Evolutionary conservation across 2,888 invertebrate genomes (phyloP).

Genomic region (Acrocyrtus sp.): DNA sequence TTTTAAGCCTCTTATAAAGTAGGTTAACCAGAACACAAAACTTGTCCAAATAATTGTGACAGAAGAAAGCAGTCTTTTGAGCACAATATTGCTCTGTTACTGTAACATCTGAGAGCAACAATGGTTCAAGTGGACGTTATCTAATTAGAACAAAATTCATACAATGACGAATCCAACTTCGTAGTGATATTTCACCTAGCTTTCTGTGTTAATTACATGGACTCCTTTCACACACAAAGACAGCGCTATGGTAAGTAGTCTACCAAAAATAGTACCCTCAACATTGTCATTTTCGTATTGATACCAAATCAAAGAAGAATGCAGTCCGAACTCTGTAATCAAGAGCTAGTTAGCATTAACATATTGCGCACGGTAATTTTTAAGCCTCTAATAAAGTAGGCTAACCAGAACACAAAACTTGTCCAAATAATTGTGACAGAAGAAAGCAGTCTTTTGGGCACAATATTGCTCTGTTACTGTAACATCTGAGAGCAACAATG

Average conservation of each 20-base stretch:
- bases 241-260: conserved; percentile 25
- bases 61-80: background rate
- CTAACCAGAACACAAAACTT: background rate
- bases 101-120: no score
- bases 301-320: background rate
- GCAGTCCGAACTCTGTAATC: background rate
- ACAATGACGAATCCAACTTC: no score
- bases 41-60: conserved; percentile 1
- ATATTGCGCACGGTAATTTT: background rate
- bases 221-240: conserved; percentile 23
- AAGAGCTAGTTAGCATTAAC: background rate
- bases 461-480: no score
- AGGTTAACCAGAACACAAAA: background rate
- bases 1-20: no score
- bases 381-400: background rate
- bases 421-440: background rate
- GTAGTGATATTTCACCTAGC: background rate
- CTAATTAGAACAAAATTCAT: no score
- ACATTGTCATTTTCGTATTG: background rate
- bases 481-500: no score
- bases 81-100: no score
- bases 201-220: background rate
- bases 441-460: no score
- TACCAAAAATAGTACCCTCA: background rate
- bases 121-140: no score